Base-by-base conservation (phyloP, 2,797 vertebrate species). In the Rachycentron canadum region DNA sequence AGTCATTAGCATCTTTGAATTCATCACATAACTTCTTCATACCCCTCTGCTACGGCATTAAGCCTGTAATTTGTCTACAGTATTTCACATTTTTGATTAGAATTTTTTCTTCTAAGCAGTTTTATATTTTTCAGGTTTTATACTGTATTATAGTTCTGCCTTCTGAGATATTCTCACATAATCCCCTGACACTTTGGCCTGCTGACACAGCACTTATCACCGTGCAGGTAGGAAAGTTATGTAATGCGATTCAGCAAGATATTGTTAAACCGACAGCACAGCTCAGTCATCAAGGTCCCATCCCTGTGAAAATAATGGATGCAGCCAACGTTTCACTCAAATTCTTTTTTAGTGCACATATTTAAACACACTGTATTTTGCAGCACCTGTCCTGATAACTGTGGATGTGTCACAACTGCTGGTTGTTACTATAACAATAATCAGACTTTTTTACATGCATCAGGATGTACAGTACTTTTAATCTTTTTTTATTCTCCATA, bases 1-100 rank as follows among this genome's bases (percentile, higher is more conserved):
- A 75, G 16, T 52, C 60, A 53, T 59, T 65, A 50, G 17, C 50
- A 57, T 60, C 28, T 36, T n/a, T 49, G 41, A 49, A 40, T 38
- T 16, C 16, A 49, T 73, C 52, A n/a, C 28, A n/a, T 55, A 53
- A 67, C 56, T 17, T 67, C 50, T 28, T 25, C 25, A 36, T 11
- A 60, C 26, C 14, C 26, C 23, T 41, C 25, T 43, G 32, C 58
- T 19, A 21, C 25, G 8, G 23, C 8, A 61, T 38, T 19, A 53
- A 55, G 26, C 7, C 11, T 61, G 40, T 60, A 38, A n/a, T 63
- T 50, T 41, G 34, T 58, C 23, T 12, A 25, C 4, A 26, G 38
- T n/a, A 5, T 60, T 58, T 32, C 3, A 30, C 2, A n/a, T 43
- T 25, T 60, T 65, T 40, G 1, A 38, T 7, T 30, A 3, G 19